Base-by-base conservation (phyloP, 2,888 invertebrate species). In the Caenorhabditis sp. region DNA sequence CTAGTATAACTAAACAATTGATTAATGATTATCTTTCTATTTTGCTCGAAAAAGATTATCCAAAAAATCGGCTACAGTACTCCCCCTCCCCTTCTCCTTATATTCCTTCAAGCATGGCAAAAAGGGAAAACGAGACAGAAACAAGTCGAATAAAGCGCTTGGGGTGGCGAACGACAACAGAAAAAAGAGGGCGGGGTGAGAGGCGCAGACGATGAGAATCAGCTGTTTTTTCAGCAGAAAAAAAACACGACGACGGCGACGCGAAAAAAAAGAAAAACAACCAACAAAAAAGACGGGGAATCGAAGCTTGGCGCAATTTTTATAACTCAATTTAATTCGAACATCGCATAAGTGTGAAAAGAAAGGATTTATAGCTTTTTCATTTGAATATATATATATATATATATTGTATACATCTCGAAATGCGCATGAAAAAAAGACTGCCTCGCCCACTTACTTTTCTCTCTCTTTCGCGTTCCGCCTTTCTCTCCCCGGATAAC, bases 171-270 rank as follows among this genome's bases (percentile, higher is more conserved):
- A 43, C 43, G 17, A 43, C 43, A 43, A 43, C 6, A 43, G 14
- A 43, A 43, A 17, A 17, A 17, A 43, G 14, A 43, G 14, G 17
- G 14, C 6, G 3, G 14, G 14, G 43, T 10, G 43, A 3, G 53
- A 53, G 53, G 8, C 53, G 53, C 21, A 53, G 23, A 53, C 53
- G 53, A 23, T 53, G 53, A 53, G 24, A 53, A 53, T 53, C 53
- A 53, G 24, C 24, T 53, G 21, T 53, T 23, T 53, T 53, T 23
- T n/a, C 19, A n/a, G 17, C 24, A 23, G 24, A 8, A 53, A 53
- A 14, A 53, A 53, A 53, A 53, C 53, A 21, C 23, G 53, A 43
- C 43, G 17, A 43, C 6, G 14, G 12, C 10, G 43, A 14, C 12
- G 14, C 6, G 14, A 43, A 43, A 43, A 3, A 43, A 3, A 17